Base-by-base conservation (phyloP, 1,140 invertebrate species). In the Lerema accius region DNA sequence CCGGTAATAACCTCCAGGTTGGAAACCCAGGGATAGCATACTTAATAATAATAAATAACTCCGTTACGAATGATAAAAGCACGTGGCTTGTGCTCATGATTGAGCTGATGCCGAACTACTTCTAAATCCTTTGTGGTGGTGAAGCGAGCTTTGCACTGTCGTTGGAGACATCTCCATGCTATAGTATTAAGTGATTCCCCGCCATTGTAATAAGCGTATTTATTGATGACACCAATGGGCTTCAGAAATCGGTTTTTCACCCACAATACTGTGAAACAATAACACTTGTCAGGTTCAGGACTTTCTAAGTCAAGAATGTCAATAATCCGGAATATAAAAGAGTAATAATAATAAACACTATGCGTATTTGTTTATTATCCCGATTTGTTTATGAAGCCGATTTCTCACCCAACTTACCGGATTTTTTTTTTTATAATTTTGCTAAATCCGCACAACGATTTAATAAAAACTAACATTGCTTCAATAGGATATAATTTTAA, bases 121-220 rank as follows among this genome's bases (percentile, higher is more conserved):
- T 43, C 14, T 14, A 58, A 13, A 4, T 67, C 16, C 19, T 58
- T 62, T n/a, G 53, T 23, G 0, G 45, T 40, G 3, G 35, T 64
- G 45, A 64, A 69, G 14, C 58, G 64, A 1, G 56, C 32, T 13
- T 42, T 66, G 35, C 64, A 66, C 3, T 51, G 10, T 42, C 51
- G 5, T 37, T 58, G 53, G 0, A 50, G 35, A 14, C 65, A 67
- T 10, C 53, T 32, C 63, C 63, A 65, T n/a, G 45, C 28, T 10
- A 45, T 42, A 9, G 63, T 59, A 3, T 11, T 16, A 19, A 13
- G 19, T 7, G 32, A 49, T 10, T 17, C 45, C 4, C 51, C 43
- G 15, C 53, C 50, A 4, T 26, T 43, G 13, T 66, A 60, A 13
- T 43, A 70, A 6, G 49, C 43, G 17, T 59, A 63, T 13, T 56